A percentile compares a stretch with the other conserved stretches of the same genome.
phyloP scores from a whole-genome alignment of 2,888 invertebrate species.

The Hololepta plana region DNA sequence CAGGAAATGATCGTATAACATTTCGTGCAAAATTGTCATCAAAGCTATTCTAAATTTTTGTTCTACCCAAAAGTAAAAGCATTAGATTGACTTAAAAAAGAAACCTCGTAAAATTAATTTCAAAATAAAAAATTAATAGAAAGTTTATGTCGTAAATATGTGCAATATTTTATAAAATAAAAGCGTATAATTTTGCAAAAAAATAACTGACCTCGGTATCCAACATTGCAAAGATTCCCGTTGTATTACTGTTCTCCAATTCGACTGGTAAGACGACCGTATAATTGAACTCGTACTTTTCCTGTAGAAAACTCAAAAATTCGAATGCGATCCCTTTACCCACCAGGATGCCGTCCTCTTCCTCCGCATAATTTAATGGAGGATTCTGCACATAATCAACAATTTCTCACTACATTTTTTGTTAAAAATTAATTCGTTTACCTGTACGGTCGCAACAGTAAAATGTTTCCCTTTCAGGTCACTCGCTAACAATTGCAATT shows the following conservation, averaged over 20 bases:
- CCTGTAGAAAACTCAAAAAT: constrained; percentile 45
- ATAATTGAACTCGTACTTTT: constrained; percentile 57
- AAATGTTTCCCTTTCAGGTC: constrained; percentile 14
- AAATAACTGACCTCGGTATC: too few relatives aligned
- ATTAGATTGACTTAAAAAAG: too few relatives aligned
- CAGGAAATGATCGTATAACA: too few relatives aligned
- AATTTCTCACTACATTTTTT: constrained; percentile 2
- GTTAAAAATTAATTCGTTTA: constrained; percentile 5
- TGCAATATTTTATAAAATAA: too few relatives aligned
- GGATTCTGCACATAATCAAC: constrained; percentile 32
- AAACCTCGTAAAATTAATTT: too few relatives aligned
- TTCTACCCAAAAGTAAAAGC: too few relatives aligned
- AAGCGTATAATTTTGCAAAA: too few relatives aligned
- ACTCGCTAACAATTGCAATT: constrained; percentile 8
- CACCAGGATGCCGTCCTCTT: constrained; percentile 32
- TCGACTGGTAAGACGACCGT: constrained; percentile 40
- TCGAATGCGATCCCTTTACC: constrained; percentile 59
- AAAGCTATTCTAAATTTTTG: too few relatives aligned
- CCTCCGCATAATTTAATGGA: constrained; percentile 37
- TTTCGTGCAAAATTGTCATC: too few relatives aligned
- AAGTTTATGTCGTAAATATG: too few relatives aligned
- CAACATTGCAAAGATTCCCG: constrained; percentile 48
- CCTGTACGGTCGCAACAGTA: constrained; percentile 12
- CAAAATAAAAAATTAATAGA: too few relatives aligned
- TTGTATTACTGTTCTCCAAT: constrained; percentile 34